Conservation (phyloP, 2,113 vertebrate species). For the Otolemur garnettii region DNA sequence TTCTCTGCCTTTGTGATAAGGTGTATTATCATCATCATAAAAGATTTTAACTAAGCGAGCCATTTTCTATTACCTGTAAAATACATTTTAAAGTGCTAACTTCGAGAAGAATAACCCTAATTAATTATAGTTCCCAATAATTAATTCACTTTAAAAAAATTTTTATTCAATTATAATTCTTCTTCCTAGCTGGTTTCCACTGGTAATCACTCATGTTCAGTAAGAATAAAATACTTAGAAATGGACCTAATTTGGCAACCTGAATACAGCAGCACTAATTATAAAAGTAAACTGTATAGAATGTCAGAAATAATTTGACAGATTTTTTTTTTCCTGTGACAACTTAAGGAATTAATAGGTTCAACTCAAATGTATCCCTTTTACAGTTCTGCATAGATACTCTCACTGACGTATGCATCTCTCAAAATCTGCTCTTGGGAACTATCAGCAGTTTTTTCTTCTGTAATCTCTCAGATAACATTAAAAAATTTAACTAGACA, state of each 20-base stretch:
- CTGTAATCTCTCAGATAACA: background rate
- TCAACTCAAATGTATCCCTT: slow-evolving; percentile 68
- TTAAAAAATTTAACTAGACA: background rate
- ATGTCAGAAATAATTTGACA: slow-evolving; percentile 80
- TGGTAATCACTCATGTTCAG: slow-evolving; percentile 78
- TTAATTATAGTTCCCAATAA: slow-evolving; percentile 80
- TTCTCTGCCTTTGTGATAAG: slow-evolving; percentile 65
- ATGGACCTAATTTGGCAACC: slow-evolving; percentile 73
- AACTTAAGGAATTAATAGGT: slow-evolving; percentile 77
- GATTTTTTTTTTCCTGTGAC: slow-evolving; percentile 63
- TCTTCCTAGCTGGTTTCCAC: slow-evolving; percentile 74
- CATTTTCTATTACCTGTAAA: slow-evolving; percentile 81
- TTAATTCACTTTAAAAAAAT: slow-evolving; percentile 80
- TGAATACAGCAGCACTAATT: slow-evolving; percentile 67
- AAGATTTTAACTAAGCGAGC: slow-evolving; percentile 78
- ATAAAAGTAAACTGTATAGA: slow-evolving; percentile 76
- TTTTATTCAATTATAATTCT: slow-evolving; percentile 79
- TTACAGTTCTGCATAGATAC: slow-evolving; percentile 56
- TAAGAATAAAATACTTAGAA: slow-evolving; percentile 70
- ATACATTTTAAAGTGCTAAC: slow-evolving; percentile 81
- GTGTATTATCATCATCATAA: slow-evolving; percentile 73
- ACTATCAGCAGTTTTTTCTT: background rate
- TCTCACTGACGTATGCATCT: slow-evolving; percentile 21
- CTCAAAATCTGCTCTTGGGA: slow-evolving; percentile 44
- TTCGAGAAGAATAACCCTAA: slow-evolving; percentile 79